Evolutionary conservation across 2,888 invertebrate species (phyloP).

Genomic region (Mythimna vitellina): DNA sequence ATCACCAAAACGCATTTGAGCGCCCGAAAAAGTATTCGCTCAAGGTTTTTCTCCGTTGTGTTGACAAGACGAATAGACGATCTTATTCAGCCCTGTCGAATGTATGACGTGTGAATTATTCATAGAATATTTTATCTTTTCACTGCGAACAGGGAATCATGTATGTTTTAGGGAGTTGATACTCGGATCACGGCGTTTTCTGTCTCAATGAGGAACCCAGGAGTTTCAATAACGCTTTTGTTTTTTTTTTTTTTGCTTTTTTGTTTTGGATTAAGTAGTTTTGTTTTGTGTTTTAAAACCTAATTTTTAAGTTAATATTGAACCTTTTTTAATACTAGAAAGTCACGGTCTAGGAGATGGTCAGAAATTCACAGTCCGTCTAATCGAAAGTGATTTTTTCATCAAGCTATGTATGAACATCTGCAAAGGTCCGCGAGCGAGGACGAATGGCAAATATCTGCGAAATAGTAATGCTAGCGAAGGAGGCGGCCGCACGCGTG

Average conservation of each 20-base stretch:
- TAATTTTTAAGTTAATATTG: no score
- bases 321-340: no score
- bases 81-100: slow-evolving; percentile 79
- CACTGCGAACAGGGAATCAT: slow-evolving; percentile 77
- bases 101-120: slow-evolving; percentile 86
- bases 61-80: slow-evolving; percentile 69
- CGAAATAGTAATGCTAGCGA: no score
- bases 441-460: no score
- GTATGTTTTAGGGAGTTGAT: slow-evolving; percentile 77
- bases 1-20: slow-evolving; percentile 56
- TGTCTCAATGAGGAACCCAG: slow-evolving; percentile 54
- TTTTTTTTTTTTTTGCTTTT: slow-evolving; percentile 27
- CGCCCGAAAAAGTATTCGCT: slow-evolving; percentile 49
- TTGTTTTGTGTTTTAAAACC: neutral
- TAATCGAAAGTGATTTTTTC: no score
- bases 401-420: no score
- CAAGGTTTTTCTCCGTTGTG: slow-evolving; percentile 55
- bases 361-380: no score
- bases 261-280: slow-evolving; percentile 12
- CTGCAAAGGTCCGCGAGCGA: no score
- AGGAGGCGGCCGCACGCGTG: no score
- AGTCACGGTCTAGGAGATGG: no score
- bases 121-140: slow-evolving; percentile 85
- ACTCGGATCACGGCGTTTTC: slow-evolving; percentile 71
- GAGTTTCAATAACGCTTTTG: slow-evolving; percentile 57